A percentile compares a stretch with the other conserved stretches of the same genome.
phyloP scores from a whole-genome alignment of 2,888 invertebrate genomes.

The Caradrina clavipalpis region DNA sequence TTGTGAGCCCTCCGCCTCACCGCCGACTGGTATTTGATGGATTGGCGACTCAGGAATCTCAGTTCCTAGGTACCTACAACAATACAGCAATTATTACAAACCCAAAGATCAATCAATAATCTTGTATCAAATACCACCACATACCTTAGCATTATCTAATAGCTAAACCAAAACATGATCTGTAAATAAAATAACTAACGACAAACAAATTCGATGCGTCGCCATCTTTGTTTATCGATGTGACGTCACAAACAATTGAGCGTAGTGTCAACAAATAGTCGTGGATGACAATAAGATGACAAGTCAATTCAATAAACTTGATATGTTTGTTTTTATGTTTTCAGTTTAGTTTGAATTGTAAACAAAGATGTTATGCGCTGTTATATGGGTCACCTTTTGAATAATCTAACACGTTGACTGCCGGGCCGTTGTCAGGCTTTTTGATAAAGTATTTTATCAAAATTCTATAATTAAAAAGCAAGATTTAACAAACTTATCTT shows the following conservation, averaged over 20 bases:
- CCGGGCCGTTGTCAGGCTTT: not conserved
- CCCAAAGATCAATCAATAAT: not conserved
- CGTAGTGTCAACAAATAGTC: slow-evolving; percentile 37
- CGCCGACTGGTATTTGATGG: too few relatives aligned
- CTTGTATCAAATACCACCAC: not conserved
- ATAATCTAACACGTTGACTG: not conserved
- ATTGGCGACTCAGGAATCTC: too few relatives aligned
- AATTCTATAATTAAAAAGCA: not conserved
- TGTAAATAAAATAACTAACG: slow-evolving; percentile 34
- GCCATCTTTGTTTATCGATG: slow-evolving; percentile 44
- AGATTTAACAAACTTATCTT: too few relatives aligned
- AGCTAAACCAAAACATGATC: slow-evolving; percentile 34
- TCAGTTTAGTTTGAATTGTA: slow-evolving; percentile 14
- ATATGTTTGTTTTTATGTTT: slow-evolving; percentile 36
- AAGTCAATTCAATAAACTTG: slow-evolving; percentile 18
- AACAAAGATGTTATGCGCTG: slow-evolving; percentile 3
- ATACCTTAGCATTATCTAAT: slow-evolving; percentile 18
- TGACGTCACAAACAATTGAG: slow-evolving; percentile 45
- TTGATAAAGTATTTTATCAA: not conserved
- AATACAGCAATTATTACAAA: too few relatives aligned
- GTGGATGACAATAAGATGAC: slow-evolving; percentile 41
- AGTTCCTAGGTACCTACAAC: too few relatives aligned
- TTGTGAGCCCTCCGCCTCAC: too few relatives aligned
- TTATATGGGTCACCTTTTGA: not conserved
- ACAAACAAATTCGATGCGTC: slow-evolving; percentile 37